phyloP scores from a whole-genome alignment of 1,140 invertebrate species.

The Lycorma delicatula region DNA sequence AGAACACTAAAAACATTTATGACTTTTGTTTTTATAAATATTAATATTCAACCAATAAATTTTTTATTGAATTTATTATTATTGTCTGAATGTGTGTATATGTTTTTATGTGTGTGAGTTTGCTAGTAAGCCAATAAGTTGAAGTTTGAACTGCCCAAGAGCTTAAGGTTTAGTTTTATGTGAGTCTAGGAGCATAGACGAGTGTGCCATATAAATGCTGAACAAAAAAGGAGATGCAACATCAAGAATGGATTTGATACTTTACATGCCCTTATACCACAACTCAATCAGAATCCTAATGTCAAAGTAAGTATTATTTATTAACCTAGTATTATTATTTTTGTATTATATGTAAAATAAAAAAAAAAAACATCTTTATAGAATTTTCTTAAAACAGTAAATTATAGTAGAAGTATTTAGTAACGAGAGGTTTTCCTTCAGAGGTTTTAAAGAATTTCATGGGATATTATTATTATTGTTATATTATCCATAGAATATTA shows the following conservation, averaged over 20 bases:
- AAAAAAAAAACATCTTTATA: not conserved
- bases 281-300: constrained; percentile 81
- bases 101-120: not conserved
- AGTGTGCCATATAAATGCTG: constrained; percentile 88
- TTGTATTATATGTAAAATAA: not conserved
- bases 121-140: not conserved
- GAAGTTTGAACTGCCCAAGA: constrained; percentile 26
- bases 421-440: too few species aligned
- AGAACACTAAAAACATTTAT: too few species aligned
- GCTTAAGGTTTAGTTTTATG: constrained; percentile 26
- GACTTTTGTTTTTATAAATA: too few species aligned
- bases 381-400: not conserved
- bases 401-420: too few species aligned
- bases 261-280: constrained; percentile 87
- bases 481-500: too few species aligned
- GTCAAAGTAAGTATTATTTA: constrained; percentile 58
- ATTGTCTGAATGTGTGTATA: not conserved
- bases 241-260: constrained; percentile 97
- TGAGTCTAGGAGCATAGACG: constrained; percentile 53
- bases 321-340: constrained; percentile 9
- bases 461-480: too few species aligned
- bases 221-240: constrained; percentile 94
- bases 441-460: too few species aligned
- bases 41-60: too few species aligned
- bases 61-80: too few species aligned